Evolutionary conservation across 2,888 invertebrate species (phyloP), one percentile per base, ranked within the genome.

Genomic region (Ochropleura plecta): DNA sequence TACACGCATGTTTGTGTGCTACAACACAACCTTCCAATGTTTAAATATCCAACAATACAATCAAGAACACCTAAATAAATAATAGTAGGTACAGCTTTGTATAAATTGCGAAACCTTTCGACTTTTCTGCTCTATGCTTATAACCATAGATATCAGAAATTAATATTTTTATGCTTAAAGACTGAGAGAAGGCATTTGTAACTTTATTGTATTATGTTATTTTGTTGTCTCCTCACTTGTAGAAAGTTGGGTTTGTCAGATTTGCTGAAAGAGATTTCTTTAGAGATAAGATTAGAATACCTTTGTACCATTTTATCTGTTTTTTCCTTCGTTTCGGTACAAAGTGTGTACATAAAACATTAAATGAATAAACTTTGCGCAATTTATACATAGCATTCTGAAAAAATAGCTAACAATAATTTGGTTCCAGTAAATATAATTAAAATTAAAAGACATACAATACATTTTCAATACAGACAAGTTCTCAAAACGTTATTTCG

Each of bases 341-440:
- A n/a, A n/a, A 30, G 30, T 1, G 30, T 30, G 30, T 30, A 30
- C 30, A 30, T 30, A 30, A 30, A 30, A 30, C 30, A 30, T 30
- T 30, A 30, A 30, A 30, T 3, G 30, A 30, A 30, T 14, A 16
- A 59, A 59, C 16, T 8, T 57, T 40, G 71, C 12, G 12, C 83
- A 79, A 60, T 79, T 60, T 62, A 73, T 18, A 57, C 60, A 73
- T 53, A 73, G 30, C 12, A 65, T 18, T 63, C 4, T 12, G 30
- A 42, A 20, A 49, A 42, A 60, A 44, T 20, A 14, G 10, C n/a
- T 64, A 73, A 30, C 3, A 30, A 30, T 0, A 63, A 70, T 81
- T 80, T 74, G 64, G 77, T 67, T 53, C 42, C 20, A 62, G 12
- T 62, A 40, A 79, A 55, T 49, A 73, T 73, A 44, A 46, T 73